These are phyloP conservation scores for Myotis findleyi DNA, from an alignment of 2,797 vertebrate genomes.

Conservation along the genomic window DNA sequence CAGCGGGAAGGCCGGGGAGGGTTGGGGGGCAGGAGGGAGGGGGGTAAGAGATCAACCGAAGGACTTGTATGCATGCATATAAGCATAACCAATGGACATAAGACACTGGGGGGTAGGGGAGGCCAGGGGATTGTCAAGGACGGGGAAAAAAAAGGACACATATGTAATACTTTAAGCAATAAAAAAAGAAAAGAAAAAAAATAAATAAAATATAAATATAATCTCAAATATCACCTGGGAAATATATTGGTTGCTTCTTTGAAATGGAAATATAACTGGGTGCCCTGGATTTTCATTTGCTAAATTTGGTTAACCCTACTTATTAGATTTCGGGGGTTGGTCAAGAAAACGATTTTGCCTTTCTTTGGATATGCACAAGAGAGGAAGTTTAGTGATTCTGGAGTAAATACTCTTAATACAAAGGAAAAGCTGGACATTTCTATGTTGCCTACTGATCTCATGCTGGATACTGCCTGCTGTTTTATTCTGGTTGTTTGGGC, in stretches of 20 bases:
- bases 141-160: too few species aligned
- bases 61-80: too few species aligned
- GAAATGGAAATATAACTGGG: conserved; percentile 15
- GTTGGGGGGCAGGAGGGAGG: too few species aligned
- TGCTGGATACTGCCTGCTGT: neutral
- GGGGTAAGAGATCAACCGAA: too few species aligned
- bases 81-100: too few species aligned
- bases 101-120: too few species aligned
- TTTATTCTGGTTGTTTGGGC: conserved; percentile 9
- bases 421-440: neutral
- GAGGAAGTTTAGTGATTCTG: neutral
- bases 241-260: conserved; percentile 6
- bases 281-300: conserved; percentile 7
- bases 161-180: too few species aligned
- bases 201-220: neutral
- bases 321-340: neutral
- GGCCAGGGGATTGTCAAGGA: too few species aligned
- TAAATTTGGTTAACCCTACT: neutral
- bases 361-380: neutral
- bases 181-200: too few species aligned
- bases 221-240: neutral
- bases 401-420: neutral
- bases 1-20: too few species aligned
- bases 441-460: neutral
- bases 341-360: neutral